A percentile compares a stretch with the other conserved stretches of the same genome.
phyloP scores from a whole-genome alignment of 1,140 invertebrate genomes.

The Phymorhynchus buccinoides region DNA sequence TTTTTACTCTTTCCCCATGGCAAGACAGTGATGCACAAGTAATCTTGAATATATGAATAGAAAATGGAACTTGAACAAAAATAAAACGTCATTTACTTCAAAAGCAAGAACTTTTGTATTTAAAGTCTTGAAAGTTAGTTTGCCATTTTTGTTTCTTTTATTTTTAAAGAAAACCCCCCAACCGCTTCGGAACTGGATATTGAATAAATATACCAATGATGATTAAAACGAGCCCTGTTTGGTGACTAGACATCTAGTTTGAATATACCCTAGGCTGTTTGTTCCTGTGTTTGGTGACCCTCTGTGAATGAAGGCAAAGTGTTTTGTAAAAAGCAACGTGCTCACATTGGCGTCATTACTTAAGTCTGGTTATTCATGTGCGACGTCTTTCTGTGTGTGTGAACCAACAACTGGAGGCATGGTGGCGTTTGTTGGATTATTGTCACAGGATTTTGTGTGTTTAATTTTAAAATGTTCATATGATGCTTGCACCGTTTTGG shows the following conservation, averaged over 20 bases:
- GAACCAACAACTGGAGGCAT: background rate
- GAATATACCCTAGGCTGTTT: background rate
- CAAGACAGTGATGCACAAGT: too few relatives aligned
- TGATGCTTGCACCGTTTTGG: conserved; percentile 32
- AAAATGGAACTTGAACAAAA: too few relatives aligned
- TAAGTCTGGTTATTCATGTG: background rate
- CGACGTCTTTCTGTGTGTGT: background rate
- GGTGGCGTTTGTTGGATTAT: background rate
- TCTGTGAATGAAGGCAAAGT: background rate
- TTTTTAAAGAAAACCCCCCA: too few relatives aligned
- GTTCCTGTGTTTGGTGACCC: background rate
- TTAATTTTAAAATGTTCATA: background rate
- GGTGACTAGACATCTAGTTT: background rate
- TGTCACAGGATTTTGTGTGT: background rate
- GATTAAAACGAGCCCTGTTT: too few relatives aligned
- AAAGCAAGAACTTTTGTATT: too few relatives aligned
- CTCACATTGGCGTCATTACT: background rate
- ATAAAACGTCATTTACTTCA: too few relatives aligned
- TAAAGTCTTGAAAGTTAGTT: too few relatives aligned
- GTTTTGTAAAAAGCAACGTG: background rate
- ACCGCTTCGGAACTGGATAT: too few relatives aligned
- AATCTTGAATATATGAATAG: too few relatives aligned
- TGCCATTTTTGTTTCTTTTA: too few relatives aligned
- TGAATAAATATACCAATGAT: too few relatives aligned
- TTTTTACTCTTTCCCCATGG: too few relatives aligned